Base-by-base conservation (phyloP, 35 echinoderm and acorn worm species). In the Hemicentrotus pulcherrimus region DNA sequence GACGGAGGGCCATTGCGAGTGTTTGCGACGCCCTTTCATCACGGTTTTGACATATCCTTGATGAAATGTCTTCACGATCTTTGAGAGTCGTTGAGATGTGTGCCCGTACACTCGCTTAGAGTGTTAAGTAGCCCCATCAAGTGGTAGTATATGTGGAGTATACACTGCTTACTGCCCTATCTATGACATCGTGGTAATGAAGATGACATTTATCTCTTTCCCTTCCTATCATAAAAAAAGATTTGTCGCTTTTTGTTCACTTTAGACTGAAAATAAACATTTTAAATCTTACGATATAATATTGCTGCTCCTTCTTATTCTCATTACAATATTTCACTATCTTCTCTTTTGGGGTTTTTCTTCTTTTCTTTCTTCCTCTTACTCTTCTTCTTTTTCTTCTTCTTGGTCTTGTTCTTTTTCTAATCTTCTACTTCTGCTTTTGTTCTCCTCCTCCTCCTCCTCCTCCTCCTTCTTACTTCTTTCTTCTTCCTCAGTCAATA, bases 41-140 rank as follows among this genome's bases (percentile, higher is more conserved):
- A 15, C 31, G 12, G 12, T 90, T 90, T 47, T 90, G 88, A 90
- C 88, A 35, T 90, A 32, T 32, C 88, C 46, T 33, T 32, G 32
- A 45, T 31, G 88, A 90, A 90, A 90, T 90, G 31, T 90, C 88
- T 6, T 59, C 52, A 16, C 9, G 9, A 59, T 59, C 52, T 90
- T 90, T 90, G 32, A 90, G 32, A 10, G 32, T 90, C n/a, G 88
- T 90, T 90, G 88, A 90, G 46, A 90, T 45, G 88, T 90, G 32
- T 33, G 88, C 32, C 65, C 65, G 10, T 28, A 28, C 65, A 78
- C 65, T 78, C 7, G 65, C 65, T 78, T 28, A 78, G 65, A 22
- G 6, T 78, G 65, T 22, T 78, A 55, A 78, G 65, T 78, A 22
- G 22, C 4, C 22, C 65, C 19, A n/a, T 78, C 65, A 28, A 78